A percentile compares a stretch with the other conserved stretches of the same genome.
Conservation (phyloP, 2,113 vertebrate species). For the Vimba vimba region DNA sequence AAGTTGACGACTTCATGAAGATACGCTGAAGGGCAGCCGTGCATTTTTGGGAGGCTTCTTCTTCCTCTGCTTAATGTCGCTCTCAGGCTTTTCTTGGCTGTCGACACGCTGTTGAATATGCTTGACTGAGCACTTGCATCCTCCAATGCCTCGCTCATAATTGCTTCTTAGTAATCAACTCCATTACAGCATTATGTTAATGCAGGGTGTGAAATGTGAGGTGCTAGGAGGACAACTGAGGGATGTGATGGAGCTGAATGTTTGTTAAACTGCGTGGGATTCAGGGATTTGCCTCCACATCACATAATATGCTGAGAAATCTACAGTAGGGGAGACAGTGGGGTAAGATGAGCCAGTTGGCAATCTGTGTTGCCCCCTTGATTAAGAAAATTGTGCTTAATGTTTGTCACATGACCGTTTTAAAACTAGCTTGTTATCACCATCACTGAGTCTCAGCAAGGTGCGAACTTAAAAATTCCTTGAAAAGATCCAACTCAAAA, state of each 20-base stretch:
- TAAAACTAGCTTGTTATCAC: not conserved
- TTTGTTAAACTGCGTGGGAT: constrained; percentile 1
- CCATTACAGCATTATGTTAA: constrained; percentile 56
- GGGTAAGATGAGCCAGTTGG: not conserved
- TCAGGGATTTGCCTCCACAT: not conserved
- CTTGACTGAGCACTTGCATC: constrained; percentile 30
- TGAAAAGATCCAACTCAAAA: not conserved
- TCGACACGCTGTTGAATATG: constrained; percentile 21
- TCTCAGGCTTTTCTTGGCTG: not conserved
- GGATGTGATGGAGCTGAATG: constrained; percentile 6
- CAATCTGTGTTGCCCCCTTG: not conserved
- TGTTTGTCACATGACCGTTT: not conserved
- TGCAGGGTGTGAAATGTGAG: constrained; percentile 38
- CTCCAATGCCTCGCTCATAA: constrained; percentile 25
- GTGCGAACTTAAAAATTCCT: not conserved
- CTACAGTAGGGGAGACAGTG: not conserved
- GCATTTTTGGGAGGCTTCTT: not conserved
- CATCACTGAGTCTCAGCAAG: not conserved
- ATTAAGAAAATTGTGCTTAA: not conserved
- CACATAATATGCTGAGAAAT: not conserved
- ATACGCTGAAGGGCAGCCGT: not conserved
- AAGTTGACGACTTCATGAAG: not conserved
- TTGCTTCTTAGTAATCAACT: constrained; percentile 55
- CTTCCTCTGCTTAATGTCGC: not conserved
- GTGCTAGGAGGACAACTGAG: constrained; percentile 9